phyloP scores from a whole-genome alignment of 92 coral and sea anemone genomes.

The Nematostella vectensis region DNA sequence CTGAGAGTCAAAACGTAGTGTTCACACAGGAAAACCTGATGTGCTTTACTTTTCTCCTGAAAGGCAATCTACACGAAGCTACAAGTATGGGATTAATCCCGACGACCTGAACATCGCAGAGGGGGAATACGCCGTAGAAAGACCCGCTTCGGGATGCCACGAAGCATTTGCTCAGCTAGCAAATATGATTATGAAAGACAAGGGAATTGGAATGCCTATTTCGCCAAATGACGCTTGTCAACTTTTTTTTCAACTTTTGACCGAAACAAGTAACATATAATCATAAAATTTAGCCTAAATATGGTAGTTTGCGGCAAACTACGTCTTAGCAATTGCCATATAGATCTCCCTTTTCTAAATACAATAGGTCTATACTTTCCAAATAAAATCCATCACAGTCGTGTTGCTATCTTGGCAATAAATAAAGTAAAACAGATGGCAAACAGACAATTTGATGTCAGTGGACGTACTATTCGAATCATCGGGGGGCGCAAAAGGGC shows the following conservation, averaged over 20 bases:
- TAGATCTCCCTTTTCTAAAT: no score
- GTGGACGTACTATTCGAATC: no score
- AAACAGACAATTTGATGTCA: no score
- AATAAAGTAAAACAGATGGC: no score
- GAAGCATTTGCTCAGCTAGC: constrained; percentile 23
- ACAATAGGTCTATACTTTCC: no score
- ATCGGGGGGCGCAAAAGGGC: no score
- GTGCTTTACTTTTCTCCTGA: constrained; percentile 7
- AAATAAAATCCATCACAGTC: no score
- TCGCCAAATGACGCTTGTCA: constrained; percentile 2
- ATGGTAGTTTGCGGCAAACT: no score
- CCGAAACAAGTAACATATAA: no score
- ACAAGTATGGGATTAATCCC: neutral
- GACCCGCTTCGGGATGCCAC: neutral
- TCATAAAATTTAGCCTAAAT: no score
- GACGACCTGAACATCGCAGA: constrained; percentile 5
- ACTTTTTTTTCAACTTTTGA: neutral
- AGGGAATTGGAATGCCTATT: constrained; percentile 6
- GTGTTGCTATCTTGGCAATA: no score
- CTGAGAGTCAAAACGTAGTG: neutral
- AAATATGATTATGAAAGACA: constrained; percentile 22
- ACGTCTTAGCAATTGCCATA: no score
- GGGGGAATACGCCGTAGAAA: neutral
- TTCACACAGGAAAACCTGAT: constrained; percentile 12
- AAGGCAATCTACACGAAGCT: neutral